These are phyloP conservation scores for Phragmatobia fuliginosa DNA, from an alignment of 2,888 invertebrate species.

Conservation along the genomic window DNA sequence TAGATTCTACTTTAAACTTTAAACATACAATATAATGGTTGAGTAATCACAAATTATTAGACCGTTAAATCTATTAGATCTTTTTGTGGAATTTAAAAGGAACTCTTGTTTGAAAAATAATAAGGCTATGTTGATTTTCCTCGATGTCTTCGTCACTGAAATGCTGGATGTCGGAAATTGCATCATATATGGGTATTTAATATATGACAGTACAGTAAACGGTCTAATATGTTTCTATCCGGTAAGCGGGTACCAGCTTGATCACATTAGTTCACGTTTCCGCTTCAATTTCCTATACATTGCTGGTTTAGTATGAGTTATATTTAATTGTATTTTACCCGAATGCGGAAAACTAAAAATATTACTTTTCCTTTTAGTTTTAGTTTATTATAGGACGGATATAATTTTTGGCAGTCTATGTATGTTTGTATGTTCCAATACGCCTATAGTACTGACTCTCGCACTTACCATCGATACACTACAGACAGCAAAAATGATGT, in stretches of 20 bases:
- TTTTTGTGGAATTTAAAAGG: neutral
- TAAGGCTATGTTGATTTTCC: neutral
- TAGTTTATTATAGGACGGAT: too few species aligned
- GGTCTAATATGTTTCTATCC: neutral
- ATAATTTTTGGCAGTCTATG: too few species aligned
- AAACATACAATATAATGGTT: neutral
- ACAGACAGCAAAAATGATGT: too few species aligned
- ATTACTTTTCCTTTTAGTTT: too few species aligned
- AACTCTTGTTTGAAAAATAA: slow-evolving; percentile 5
- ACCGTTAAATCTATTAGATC: slow-evolving; percentile 4
- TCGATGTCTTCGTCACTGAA: slow-evolving; percentile 1
- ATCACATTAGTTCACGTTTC: slow-evolving; percentile 10
- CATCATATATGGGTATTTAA: neutral
- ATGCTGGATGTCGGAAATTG: slow-evolving; percentile 5
- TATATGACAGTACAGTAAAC: slow-evolving; percentile 1
- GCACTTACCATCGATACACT: too few species aligned
- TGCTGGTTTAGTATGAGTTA: neutral
- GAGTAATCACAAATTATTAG: slow-evolving; percentile 4
- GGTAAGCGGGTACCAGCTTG: slow-evolving; percentile 2
- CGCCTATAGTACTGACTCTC: too few species aligned
- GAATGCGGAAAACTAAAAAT: too few species aligned
- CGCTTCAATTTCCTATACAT: slow-evolving; percentile 8
- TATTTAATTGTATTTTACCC: slow-evolving; percentile 2
- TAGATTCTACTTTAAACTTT: neutral
- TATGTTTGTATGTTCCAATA: too few species aligned